A percentile compares a stretch with the other conserved stretches of the same genome.
Evolutionary conservation across 2,888 invertebrate species (phyloP).

Genomic region (Onchidella celtica): DNA sequence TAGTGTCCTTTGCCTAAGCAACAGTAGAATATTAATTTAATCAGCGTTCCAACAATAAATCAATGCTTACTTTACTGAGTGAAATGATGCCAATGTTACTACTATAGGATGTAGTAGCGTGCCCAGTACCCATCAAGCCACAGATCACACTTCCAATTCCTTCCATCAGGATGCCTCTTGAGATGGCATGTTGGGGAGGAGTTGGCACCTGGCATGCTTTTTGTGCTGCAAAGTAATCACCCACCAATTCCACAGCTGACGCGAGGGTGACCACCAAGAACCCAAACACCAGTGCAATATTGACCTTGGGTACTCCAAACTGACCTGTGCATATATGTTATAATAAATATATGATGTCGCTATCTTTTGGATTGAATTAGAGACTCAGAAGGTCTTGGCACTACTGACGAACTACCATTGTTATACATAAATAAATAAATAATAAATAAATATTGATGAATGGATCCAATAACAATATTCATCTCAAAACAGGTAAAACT

Average conservation of each 20-base stretch:
- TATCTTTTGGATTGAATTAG: too few species aligned
- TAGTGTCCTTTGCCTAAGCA: too few species aligned
- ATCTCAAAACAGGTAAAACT: too few species aligned
- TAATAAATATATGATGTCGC: background rate
- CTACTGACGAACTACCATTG: too few species aligned
- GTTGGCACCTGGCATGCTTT: slow-evolving; percentile 86
- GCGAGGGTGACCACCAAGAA: slow-evolving; percentile 75
- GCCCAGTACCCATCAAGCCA: slow-evolving; percentile 92
- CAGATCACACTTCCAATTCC: slow-evolving; percentile 91
- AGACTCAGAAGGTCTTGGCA: too few species aligned
- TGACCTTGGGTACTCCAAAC: slow-evolving; percentile 77
- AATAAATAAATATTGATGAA: too few species aligned
- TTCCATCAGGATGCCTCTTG: slow-evolving; percentile 87
- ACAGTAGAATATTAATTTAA: too few species aligned
- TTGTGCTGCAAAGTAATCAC: slow-evolving; percentile 95
- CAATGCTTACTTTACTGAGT: slow-evolving; percentile 87
- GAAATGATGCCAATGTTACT: slow-evolving; percentile 95
- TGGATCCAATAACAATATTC: too few species aligned
- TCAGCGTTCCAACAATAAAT: too few species aligned
- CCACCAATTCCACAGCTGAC: slow-evolving; percentile 82
- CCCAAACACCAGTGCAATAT: slow-evolving; percentile 71
- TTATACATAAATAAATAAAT: too few species aligned
- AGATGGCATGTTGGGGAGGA: slow-evolving; percentile 92
- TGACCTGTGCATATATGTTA: slow-evolving; percentile 67
- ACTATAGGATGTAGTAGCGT: slow-evolving; percentile 93